Evolutionary conservation across 2,797 vertebrate species (phyloP).

Genomic region (Botia almorhae): DNA sequence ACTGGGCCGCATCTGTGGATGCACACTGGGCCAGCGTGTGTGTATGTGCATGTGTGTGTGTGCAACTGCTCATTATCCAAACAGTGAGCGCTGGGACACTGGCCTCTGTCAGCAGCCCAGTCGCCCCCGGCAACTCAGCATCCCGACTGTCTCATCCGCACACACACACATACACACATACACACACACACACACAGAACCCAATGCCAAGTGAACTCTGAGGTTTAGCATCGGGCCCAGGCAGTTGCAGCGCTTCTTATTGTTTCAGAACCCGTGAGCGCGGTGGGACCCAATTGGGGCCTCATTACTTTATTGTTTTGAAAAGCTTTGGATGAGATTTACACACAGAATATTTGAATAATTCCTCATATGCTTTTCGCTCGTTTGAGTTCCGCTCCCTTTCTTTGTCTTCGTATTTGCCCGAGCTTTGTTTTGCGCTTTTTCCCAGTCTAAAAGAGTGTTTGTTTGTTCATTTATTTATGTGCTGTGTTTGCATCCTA

Average conservation of each 20-base stretch:
- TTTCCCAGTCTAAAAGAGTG: conserved; percentile 27
- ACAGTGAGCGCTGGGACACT: conserved; percentile 61
- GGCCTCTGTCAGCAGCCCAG: conserved; percentile 62
- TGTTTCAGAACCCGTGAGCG: conserved; percentile 45
- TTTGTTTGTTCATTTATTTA: conserved; percentile 37
- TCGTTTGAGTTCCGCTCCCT: conserved; percentile 26
- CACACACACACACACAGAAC: conserved; percentile 22
- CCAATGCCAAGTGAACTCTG: conserved; percentile 51
- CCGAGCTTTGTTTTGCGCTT: conserved; percentile 62
- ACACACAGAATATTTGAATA: conserved; percentile 53
- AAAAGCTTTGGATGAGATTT: conserved; percentile 35
- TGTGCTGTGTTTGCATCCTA: conserved; percentile 4
- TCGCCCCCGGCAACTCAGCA: conserved; percentile 63
- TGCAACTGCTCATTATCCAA: conserved; percentile 60
- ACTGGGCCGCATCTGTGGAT: conserved; percentile 48
- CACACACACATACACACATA: conserved; percentile 32
- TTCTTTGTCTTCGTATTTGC: conserved; percentile 73
- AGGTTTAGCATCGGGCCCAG: conserved; percentile 45
- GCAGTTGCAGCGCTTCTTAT: conserved; percentile 40
- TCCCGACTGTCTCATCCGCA: conserved; percentile 56
- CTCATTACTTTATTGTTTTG: conserved; percentile 53
- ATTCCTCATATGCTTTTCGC: conserved; percentile 39
- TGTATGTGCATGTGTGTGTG: conserved; percentile 27
- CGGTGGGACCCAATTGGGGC: conserved; percentile 34
- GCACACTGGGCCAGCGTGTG: conserved; percentile 41